Evolutionary conservation across 2,797 vertebrate genomes (phyloP).

Genomic region (Ibycter americanus): DNA sequence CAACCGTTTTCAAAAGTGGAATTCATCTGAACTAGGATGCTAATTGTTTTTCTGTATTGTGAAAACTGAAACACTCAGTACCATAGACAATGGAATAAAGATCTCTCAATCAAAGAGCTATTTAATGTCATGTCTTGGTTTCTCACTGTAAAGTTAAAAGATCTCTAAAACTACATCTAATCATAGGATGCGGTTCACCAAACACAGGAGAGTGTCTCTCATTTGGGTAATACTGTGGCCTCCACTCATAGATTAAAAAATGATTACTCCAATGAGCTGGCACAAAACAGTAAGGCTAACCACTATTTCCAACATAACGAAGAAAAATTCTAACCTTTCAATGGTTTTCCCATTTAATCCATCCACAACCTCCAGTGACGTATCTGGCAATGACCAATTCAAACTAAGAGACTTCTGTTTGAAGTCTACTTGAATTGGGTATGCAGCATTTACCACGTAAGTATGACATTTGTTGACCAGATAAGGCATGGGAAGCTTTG

Average conservation of each 20-base stretch:
- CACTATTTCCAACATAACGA: not conserved
- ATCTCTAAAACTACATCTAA: not conserved
- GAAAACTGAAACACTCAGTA: not conserved
- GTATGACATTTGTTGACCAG: conserved; percentile 86
- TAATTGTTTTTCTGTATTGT: accelerated
- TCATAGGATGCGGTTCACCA: not conserved
- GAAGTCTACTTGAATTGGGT: conserved; percentile 24
- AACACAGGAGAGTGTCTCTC: not conserved
- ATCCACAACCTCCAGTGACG: conserved; percentile 87
- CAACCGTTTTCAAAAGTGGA: not conserved
- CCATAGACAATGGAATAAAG: not conserved
- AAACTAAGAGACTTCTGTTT: conserved; percentile 74
- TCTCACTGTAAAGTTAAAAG: not conserved
- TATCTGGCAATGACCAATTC: conserved; percentile 91
- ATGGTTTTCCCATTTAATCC: conserved; percentile 84
- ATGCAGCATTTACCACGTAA: conserved; percentile 79
- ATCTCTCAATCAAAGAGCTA: accelerated
- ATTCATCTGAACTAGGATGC: not conserved
- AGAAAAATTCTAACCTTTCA: conserved; percentile 80
- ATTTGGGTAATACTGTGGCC: not conserved
- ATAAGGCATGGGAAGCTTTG: conserved; percentile 88
- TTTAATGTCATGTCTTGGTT: not conserved
- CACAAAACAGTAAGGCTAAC: not conserved
- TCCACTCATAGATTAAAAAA: not conserved
- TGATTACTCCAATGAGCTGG: accelerated